Conservation (phyloP, 2,888 invertebrate genomes). For the Epinotia demarniana region DNA sequence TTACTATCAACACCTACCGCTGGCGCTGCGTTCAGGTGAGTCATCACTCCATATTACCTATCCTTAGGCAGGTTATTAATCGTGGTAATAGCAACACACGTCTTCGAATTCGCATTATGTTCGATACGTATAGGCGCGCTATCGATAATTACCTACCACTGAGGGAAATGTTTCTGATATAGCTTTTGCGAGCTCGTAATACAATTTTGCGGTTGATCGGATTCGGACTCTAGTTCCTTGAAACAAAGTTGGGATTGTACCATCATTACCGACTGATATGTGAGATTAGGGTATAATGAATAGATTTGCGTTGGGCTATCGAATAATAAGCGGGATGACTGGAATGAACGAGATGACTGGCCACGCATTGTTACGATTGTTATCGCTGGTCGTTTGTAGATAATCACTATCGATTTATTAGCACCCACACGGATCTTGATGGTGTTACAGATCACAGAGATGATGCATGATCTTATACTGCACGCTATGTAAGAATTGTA, state of each 20-base stretch:
- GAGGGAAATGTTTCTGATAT: conserved; percentile 2
- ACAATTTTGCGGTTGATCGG: background rate
- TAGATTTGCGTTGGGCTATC: conserved; percentile 5
- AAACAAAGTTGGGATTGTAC: background rate
- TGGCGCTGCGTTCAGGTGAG: no score
- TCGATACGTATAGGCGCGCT: background rate
- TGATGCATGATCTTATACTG: conserved; percentile 4
- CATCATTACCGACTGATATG: background rate
- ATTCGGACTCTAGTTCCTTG: background rate
- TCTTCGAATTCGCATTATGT: background rate
- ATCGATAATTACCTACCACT: background rate
- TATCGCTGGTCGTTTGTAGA: conserved; percentile 30
- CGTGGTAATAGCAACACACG: no score
- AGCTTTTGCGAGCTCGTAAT: background rate
- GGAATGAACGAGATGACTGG: background rate
- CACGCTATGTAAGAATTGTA: background rate
- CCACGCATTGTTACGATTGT: conserved; percentile 25
- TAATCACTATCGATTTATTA: conserved; percentile 32
- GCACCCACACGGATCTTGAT: conserved; percentile 8
- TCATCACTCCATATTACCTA: background rate
- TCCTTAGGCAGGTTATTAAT: background rate
- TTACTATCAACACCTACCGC: no score
- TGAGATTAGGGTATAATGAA: no score
- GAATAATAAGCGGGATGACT: conserved; percentile 33
- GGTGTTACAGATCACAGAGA: conserved; percentile 26